These are phyloP conservation scores for Oscarella lobularis DNA, from an alignment of 37 sponge, comb jelly and placozoan species.

Conservation along the genomic window DNA sequence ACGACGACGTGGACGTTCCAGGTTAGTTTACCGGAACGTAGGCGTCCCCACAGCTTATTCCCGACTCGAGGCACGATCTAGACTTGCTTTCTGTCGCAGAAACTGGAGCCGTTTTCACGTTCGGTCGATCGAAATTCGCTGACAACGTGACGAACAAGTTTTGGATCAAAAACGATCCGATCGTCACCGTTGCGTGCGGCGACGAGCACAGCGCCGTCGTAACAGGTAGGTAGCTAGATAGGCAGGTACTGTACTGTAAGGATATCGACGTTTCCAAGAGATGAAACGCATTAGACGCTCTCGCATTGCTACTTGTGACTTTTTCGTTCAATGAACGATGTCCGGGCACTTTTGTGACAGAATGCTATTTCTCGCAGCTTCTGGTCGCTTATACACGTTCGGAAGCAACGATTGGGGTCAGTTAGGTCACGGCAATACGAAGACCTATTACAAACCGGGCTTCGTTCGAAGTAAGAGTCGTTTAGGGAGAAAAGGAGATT, in stretches of 20 bases:
- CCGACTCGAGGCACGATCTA: no score
- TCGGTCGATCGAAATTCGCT: not conserved
- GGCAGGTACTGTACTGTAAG: not conserved
- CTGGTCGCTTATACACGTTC: conserved; percentile 79
- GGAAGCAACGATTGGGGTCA: conserved; percentile 82
- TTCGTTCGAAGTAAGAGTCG: conserved; percentile 21
- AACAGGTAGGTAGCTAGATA: not conserved
- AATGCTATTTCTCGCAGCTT: no score
- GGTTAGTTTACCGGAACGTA: no score
- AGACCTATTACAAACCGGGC: conserved; percentile 3
- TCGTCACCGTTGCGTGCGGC: not conserved
- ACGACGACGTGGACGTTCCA: no score
- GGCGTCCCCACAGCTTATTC: no score
- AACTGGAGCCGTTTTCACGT: not conserved
- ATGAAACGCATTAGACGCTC: no score
- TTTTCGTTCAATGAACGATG: no score
- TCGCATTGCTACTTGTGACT: no score
- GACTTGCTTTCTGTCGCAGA: no score
- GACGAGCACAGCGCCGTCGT: conserved; percentile 3
- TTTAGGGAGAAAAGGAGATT: no score
- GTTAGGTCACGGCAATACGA: conserved; percentile 73
- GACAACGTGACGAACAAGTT: not conserved
- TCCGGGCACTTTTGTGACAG: no score
- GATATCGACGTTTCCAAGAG: no score
- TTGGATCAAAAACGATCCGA: not conserved